These are phyloP conservation scores for Abrostola triplasia DNA, from an alignment of 2,888 invertebrate genomes.

Conservation along the genomic window DNA sequence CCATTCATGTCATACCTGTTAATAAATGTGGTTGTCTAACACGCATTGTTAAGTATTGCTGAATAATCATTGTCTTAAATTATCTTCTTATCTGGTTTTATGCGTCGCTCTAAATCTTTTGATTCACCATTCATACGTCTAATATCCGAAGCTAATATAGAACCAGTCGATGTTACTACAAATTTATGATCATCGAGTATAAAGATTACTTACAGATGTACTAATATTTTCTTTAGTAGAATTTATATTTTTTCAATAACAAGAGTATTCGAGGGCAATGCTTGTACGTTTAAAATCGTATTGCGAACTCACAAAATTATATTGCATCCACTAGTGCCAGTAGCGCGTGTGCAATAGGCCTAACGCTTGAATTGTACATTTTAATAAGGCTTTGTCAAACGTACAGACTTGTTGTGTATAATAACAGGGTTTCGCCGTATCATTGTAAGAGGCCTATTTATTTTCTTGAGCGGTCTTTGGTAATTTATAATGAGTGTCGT, in stretches of 20 bases:
- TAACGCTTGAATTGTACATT: slow-evolving; percentile 58
- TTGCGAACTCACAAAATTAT: not conserved
- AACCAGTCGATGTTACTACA: not conserved
- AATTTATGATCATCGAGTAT: not conserved
- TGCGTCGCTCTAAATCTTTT: slow-evolving; percentile 32
- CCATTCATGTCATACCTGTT: not conserved
- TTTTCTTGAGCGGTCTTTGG: slow-evolving; percentile 34
- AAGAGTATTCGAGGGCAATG: too few species aligned
- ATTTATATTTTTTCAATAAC: too few species aligned
- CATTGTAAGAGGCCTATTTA: slow-evolving; percentile 36
- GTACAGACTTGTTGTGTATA: slow-evolving; percentile 50
- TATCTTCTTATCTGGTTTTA: not conserved
- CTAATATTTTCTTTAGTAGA: too few species aligned
- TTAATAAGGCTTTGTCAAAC: slow-evolving; percentile 63
- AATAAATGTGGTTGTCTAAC: not conserved
- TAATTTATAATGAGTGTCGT: slow-evolving; percentile 33
- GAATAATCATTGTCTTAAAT: slow-evolving; percentile 26
- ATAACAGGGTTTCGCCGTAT: slow-evolving; percentile 42
- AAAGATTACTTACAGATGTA: not conserved
- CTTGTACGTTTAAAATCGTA: not conserved
- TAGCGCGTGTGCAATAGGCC: slow-evolving; percentile 49
- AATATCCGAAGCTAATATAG: not conserved
- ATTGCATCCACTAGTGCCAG: not conserved
- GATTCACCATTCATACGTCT: slow-evolving; percentile 42
- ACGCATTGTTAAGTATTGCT: slow-evolving; percentile 11